phyloP scores from a whole-genome alignment of 2,797 vertebrate species.

The Falco novaeseelandiae region DNA sequence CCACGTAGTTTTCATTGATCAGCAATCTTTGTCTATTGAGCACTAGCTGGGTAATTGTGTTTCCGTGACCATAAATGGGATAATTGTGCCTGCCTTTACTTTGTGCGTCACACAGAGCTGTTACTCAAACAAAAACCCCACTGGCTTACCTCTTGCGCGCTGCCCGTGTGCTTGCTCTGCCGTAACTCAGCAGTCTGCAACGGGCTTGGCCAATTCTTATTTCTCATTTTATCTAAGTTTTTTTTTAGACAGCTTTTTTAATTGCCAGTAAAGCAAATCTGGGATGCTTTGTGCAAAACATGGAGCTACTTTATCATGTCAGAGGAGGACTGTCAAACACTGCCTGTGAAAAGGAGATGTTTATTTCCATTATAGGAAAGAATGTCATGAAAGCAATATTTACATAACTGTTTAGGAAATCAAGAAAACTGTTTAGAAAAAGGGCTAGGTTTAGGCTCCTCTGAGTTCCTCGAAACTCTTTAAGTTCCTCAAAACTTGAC shows the following conservation, averaged over 20 bases:
- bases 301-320: not conserved
- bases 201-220: not conserved
- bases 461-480: not conserved
- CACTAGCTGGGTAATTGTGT: conserved; percentile 10
- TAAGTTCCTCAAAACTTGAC: not conserved
- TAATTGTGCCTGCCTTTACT: conserved; percentile 10
- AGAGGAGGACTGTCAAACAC: not conserved
- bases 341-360: not conserved
- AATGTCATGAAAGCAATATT: not conserved
- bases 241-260: not conserved
- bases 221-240: not conserved
- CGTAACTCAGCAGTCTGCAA: not conserved
- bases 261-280: not conserved
- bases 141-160: not conserved
- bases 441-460: not conserved
- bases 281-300: not conserved
- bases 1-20: conserved; percentile 9
- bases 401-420: not conserved
- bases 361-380: not conserved
- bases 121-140: conserved; percentile 4
- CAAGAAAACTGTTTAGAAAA: not conserved
- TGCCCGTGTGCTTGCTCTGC: not conserved
- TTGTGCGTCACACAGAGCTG: not conserved
- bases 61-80: not conserved
- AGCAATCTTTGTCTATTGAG: not conserved